Evolutionary conservation across 2,888 invertebrate genomes (phyloP), one percentile per base, ranked within the genome.

Genomic region (Spatulosminthurus flaviceps): DNA sequence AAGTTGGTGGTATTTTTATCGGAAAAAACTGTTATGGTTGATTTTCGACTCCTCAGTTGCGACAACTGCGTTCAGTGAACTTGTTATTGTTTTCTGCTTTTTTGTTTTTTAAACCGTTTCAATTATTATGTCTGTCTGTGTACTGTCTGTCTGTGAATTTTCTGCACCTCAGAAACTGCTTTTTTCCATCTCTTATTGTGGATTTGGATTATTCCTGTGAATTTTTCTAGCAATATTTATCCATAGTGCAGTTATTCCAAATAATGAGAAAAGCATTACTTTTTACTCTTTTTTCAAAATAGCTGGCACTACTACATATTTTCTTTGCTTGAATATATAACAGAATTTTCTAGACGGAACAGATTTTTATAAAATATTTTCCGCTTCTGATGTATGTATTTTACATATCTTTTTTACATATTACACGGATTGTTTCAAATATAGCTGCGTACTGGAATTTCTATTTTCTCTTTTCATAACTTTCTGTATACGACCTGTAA

Each of bases 21-120:
- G 77, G 80, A 80, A 82, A 79, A 79, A 79, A 82, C 82, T 82
- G 79, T 82, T 82, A 82, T 82, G 64, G 79, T 80, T 82, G 80
- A 80, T 80, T 81, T 81, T 80, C 79, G 77, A 79, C 82, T 82
- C 80, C 80, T 82, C 79, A 80, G 80, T 81, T 79, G 79, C 73
- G 79, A 74, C 77, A 79, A 75, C 79, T 79, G 81, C 81, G 79
- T 81, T 81, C 79, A 81, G 79, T 81, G 80, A 80, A 80, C 80
- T 80, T 74, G 78, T 80, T 78, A 78, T 69, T 42, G 71, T 74
- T 72, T 77, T n/a, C n/a, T n/a, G n/a, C 71, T 79, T 66, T 42
- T 60, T 74, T 60, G 16, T 74, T n/a, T 61, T 51, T 51, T 13
- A 11, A 51, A 60, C 73, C 29, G 73, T 60, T 24, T 21, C n/a